Evolutionary conservation across 2,888 invertebrate genomes (phyloP).

Genomic region (Agriotes lineatus): DNA sequence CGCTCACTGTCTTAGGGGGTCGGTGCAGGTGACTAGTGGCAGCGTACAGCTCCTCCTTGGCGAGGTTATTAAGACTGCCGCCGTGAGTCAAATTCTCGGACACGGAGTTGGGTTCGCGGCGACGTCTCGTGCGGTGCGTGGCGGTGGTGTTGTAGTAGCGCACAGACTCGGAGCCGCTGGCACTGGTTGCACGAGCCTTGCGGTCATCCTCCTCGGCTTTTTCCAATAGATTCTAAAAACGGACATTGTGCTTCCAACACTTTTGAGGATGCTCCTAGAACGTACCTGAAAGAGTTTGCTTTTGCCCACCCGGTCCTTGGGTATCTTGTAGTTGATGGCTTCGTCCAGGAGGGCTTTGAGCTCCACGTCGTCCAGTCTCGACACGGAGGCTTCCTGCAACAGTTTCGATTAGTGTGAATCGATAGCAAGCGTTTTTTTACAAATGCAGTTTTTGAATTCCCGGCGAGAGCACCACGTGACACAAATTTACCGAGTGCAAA

Average conservation of each 20-base stretch:
- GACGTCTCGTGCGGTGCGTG: conserved; percentile 62
- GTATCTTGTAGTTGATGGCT: conserved; percentile 86
- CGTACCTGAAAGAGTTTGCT: conserved; percentile 84
- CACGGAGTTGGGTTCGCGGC: conserved; percentile 66
- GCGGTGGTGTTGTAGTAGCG: conserved; percentile 67
- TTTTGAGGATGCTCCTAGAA: conserved; percentile 25
- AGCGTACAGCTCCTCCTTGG: conserved; percentile 66
- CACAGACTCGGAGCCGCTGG: conserved; percentile 65
- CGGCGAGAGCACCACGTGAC: conserved; percentile 29
- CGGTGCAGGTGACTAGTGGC: conserved; percentile 54
- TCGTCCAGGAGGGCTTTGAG: conserved; percentile 84
- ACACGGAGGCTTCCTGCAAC: conserved; percentile 50
- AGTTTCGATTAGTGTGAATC: too few species aligned
- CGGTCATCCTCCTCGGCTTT: conserved; percentile 83
- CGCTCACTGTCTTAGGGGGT: conserved; percentile 61
- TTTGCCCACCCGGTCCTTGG: conserved; percentile 87
- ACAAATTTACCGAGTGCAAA: conserved; percentile 15
- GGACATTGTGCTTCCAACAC: background rate
- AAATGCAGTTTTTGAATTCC: conserved; percentile 9
- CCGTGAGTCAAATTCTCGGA: conserved; percentile 70
- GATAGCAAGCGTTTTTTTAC: too few species aligned
- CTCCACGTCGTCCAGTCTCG: conserved; percentile 80
- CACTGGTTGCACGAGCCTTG: conserved; percentile 69
- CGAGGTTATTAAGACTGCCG: conserved; percentile 71
- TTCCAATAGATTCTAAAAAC: conserved; percentile 77